Base-by-base conservation (phyloP, 37 sponge, comb jelly and placozoan genomes). In the Halichondria panicea region DNA sequence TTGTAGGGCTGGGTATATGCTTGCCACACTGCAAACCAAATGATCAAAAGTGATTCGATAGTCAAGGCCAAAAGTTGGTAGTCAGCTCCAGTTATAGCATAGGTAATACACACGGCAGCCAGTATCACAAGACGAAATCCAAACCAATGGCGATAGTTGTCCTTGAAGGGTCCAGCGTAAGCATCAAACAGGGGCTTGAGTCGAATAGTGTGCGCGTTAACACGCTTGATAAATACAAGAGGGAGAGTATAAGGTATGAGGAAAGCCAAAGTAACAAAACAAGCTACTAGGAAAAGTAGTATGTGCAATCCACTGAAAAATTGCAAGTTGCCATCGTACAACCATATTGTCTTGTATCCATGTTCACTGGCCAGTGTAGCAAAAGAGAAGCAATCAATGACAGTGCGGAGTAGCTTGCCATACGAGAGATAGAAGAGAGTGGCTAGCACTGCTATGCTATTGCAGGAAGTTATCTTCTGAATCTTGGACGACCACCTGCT, bases 371-470 rank as follows among this genome's bases (percentile, higher is more conserved):
- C 37, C 28, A 69, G 70, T n/a, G 71, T 52, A 35, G 35, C 64
- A 63, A 80, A 74, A 27, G 75, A 36, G 1, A 79, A 4, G 30
- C 39, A 63, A 40, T 74, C 66, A 4, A 79, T 79, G n/a, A 73
- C 55, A 4, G 74, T 72, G 3, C 58, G 33, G 11, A 86, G 37
- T n/a, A 80, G 6, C 75, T 86, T 86, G 44, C 52, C 30, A 42
- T 71, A 86, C 39, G 76, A 56, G 18, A 86, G 43, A 33, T 75
- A 87, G 69, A 80, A 21, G 4, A 80, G 48, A n/a, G 87, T 87
- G 13, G 76, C 70, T 32, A 87, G 33, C 28, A 87, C 70, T n/a
- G 56, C 69, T 2, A 78, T 36, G 3, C 79, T 69, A 38, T 45
- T 4, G 1, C 4, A 31, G 21, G 74, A 33, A 5, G 55, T 54